phyloP scores from a whole-genome alignment of 2,888 invertebrate species.

The Malacosoma neustria region DNA sequence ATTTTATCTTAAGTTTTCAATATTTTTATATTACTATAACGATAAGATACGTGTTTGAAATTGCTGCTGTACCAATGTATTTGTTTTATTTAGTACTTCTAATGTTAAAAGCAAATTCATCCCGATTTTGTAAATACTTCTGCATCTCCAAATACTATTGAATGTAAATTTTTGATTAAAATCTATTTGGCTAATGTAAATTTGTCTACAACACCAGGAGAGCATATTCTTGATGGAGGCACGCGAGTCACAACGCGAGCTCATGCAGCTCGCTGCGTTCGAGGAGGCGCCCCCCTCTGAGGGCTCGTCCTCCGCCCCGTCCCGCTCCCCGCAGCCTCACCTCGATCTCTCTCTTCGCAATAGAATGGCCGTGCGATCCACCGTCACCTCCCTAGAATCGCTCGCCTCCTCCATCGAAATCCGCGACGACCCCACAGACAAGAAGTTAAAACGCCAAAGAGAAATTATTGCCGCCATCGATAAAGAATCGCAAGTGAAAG shows the following conservation, averaged over 20 bases:
- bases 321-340: constrained; percentile 18
- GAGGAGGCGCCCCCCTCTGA: constrained; percentile 25
- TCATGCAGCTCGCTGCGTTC: constrained; percentile 56
- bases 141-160: too few relatives aligned
- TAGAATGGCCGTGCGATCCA: constrained; percentile 39
- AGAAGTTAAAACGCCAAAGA: constrained; percentile 36
- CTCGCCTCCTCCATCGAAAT: constrained; percentile 52
- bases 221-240: constrained; percentile 89
- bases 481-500: constrained; percentile 54
- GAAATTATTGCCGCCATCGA: constrained; percentile 31
- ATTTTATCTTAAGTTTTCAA: too few relatives aligned
- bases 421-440: constrained; percentile 28
- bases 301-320: constrained; percentile 14
- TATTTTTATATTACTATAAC: constrained; percentile 2
- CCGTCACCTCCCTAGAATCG: constrained; percentile 75
- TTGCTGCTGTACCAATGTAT: too few relatives aligned
- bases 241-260: constrained; percentile 80
- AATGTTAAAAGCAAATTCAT: too few relatives aligned
- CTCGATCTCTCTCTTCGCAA: constrained; percentile 40
- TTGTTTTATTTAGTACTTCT: too few relatives aligned
- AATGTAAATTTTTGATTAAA: too few relatives aligned
- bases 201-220: too few relatives aligned
- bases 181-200: too few relatives aligned
- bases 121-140: too few relatives aligned
- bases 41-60: background rate